These are phyloP conservation scores for Streblospio benedicti DNA, from an alignment of 1,140 invertebrate genomes.

Conservation along the genomic window DNA sequence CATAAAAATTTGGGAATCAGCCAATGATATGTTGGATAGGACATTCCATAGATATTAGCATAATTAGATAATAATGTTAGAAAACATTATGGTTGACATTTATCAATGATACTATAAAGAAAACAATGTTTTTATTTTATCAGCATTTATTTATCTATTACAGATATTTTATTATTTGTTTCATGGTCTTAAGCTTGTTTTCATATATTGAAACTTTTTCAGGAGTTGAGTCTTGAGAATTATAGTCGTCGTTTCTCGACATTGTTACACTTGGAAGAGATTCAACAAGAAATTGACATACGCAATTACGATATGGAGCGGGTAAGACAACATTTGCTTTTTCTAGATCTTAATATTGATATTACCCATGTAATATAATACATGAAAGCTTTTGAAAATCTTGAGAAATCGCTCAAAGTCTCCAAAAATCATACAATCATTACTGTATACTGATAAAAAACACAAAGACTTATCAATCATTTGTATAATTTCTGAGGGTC, in stretches of 20 bases:
- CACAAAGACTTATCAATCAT: too few species aligned
- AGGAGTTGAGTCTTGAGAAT: constrained; percentile 33
- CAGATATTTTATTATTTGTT: neutral
- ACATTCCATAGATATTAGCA: too few species aligned
- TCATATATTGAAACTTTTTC: constrained; percentile 1
- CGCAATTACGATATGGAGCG: constrained; percentile 61
- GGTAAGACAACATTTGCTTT: constrained; percentile 37
- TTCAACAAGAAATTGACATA: constrained; percentile 55
- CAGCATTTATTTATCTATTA: neutral
- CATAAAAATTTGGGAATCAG: too few species aligned
- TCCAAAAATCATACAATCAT: too few species aligned
- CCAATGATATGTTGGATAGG: constrained; percentile 6
- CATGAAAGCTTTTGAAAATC: too few species aligned
- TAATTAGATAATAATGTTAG: too few species aligned
- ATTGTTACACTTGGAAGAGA: constrained; percentile 71
- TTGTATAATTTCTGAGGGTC: too few species aligned
- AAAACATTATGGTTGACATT: constrained; percentile 14
- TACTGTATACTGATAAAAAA: too few species aligned
- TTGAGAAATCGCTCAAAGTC: too few species aligned
- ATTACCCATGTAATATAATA: too few species aligned
- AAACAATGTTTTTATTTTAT: neutral
- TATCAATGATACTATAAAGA: constrained; percentile 1
- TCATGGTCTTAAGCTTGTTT: neutral
- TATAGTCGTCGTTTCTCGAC: constrained; percentile 55
- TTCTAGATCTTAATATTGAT: too few species aligned